Conservation (phyloP, 37 sponge, comb jelly and placozoan genomes). For the Dysidea cf. avara region DNA sequence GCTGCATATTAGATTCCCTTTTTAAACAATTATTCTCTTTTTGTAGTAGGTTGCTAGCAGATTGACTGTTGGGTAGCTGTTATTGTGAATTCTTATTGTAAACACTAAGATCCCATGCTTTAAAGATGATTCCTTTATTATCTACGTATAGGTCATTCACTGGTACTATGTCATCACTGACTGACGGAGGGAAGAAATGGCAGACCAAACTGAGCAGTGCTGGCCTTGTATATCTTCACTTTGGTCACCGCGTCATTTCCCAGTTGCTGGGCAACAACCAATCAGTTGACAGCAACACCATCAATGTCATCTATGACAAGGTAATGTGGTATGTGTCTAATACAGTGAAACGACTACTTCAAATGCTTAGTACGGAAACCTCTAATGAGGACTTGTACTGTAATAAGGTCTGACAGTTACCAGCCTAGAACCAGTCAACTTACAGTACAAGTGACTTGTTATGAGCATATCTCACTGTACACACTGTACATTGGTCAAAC, state of each 20-base stretch:
- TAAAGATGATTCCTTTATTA: too few species aligned
- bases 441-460: too few species aligned
- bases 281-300: background rate
- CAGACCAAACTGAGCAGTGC: conserved; percentile 94
- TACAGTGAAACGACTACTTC: too few species aligned
- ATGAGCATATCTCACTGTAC: too few species aligned
- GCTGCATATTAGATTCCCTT: too few species aligned
- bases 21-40: background rate
- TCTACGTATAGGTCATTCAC: conserved; percentile 75
- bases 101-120: background rate
- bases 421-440: too few species aligned
- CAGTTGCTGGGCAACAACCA: too few species aligned
- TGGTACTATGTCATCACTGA: conserved; percentile 75
- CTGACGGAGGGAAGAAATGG: conserved; percentile 60
- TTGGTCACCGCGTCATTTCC: conserved; percentile 74
- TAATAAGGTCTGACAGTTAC: too few species aligned
- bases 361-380: too few species aligned
- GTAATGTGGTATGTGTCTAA: conserved; percentile 8
- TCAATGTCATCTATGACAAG: conserved; percentile 33
- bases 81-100: background rate
- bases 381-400: too few species aligned
- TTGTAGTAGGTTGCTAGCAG: background rate
- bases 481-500: too few species aligned
- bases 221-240: conserved; percentile 89
- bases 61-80: too few species aligned